These are phyloP conservation scores for Ceyx margarethae DNA, from an alignment of 2,113 vertebrate genomes.

Conservation along the genomic window DNA sequence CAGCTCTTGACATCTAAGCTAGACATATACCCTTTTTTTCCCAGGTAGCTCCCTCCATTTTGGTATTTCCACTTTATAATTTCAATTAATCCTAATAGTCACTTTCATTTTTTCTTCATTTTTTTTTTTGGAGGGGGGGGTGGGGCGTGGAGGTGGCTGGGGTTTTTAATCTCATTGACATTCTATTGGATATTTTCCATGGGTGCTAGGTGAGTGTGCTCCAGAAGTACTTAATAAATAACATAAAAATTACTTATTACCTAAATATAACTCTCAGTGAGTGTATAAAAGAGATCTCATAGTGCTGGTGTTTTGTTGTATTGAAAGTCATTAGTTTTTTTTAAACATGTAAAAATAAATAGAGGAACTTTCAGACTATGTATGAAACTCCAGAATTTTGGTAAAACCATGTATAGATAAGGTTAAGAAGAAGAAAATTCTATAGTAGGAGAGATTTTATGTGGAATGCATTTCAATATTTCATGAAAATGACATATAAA, in stretches of 20 bases:
- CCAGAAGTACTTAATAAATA: background rate
- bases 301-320: background rate
- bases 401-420: background rate
- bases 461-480: background rate
- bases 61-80: background rate
- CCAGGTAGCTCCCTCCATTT: background rate
- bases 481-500: background rate
- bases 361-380: background rate
- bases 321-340: background rate
- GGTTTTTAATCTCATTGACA: background rate
- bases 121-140: background rate
- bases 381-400: background rate
- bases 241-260: background rate
- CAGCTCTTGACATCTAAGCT: background rate
- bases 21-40: background rate
- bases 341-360: background rate
- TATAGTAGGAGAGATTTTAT: background rate
- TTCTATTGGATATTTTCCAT: background rate
- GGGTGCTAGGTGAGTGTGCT: background rate
- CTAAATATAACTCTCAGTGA: background rate
- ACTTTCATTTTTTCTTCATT: background rate
- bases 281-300: background rate
- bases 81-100: background rate
- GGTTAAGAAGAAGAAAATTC: background rate
- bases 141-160: too few relatives aligned